A percentile compares a stretch with the other conserved stretches of the same genome.
phyloP scores from a whole-genome alignment of 2,113 vertebrate genomes.

The Urocitellus parryii region DNA sequence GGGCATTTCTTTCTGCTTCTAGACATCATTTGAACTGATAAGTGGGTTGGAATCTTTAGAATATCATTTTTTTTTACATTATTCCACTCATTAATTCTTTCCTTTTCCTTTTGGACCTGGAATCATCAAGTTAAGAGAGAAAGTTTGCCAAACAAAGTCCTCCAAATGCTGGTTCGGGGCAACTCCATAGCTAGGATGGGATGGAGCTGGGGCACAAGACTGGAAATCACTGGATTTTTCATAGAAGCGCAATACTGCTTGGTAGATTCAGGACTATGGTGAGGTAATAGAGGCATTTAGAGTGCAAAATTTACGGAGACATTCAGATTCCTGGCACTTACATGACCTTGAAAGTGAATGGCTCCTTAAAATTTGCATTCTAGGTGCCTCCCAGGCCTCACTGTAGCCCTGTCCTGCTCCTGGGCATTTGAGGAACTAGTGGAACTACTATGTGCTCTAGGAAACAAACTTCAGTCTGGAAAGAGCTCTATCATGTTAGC shows the following conservation, averaged over 20 bases:
- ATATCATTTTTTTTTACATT: conserved; percentile 46
- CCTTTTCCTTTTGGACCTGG: not conserved
- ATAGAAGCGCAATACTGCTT: not conserved
- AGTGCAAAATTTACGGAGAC: conserved; percentile 26
- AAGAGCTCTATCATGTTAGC: not conserved
- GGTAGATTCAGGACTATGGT: not conserved
- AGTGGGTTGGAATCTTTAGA: conserved; percentile 46
- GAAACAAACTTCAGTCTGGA: not conserved
- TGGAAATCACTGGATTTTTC: not conserved
- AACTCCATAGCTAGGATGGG: not conserved
- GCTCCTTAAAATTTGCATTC: conserved; percentile 4
- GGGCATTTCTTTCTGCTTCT: conserved; percentile 38
- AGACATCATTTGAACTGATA: conserved; percentile 47
- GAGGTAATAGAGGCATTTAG: not conserved
- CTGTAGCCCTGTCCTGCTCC: not conserved
- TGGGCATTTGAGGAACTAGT: not conserved
- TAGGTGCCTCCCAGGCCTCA: not conserved
- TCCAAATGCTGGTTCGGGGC: not conserved
- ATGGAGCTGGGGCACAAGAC: not conserved
- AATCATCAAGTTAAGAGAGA: conserved; percentile 36
- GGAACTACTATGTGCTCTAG: not conserved
- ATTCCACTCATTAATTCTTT: conserved; percentile 22
- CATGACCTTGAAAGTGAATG: not conserved
- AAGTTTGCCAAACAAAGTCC: not conserved
- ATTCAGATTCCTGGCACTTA: not conserved